Evolutionary conservation across 2,113 vertebrate species (phyloP).

Genomic region (Microtus oregoni): DNA sequence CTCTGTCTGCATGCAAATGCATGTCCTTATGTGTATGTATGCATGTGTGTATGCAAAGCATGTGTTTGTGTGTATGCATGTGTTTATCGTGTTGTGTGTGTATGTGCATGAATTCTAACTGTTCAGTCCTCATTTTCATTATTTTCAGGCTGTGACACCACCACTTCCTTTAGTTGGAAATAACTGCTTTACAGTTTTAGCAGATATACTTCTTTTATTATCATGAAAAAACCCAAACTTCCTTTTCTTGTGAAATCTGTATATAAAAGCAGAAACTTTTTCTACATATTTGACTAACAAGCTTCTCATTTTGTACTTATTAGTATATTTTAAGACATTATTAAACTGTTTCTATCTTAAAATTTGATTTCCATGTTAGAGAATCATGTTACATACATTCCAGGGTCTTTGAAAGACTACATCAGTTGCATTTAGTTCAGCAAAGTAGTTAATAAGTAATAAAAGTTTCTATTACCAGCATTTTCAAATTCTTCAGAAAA

Average conservation of each 20-base stretch:
- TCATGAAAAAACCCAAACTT: background rate
- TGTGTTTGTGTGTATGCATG: background rate
- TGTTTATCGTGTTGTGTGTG: background rate
- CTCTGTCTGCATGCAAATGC: background rate
- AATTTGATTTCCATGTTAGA: conserved; percentile 32
- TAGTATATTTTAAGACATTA: conserved; percentile 71
- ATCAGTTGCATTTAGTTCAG: conserved; percentile 60
- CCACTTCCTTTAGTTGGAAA: background rate
- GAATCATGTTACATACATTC: conserved; percentile 66
- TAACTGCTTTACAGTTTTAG: background rate
- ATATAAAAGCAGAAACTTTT: conserved; percentile 51
- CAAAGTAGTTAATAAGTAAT: conserved; percentile 49
- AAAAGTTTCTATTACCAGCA: conserved; percentile 51
- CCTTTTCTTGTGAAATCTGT: background rate
- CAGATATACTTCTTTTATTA: background rate
- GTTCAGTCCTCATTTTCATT: background rate
- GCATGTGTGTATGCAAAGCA: no score
- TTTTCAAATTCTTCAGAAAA: conserved; percentile 66
- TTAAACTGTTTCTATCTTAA: conserved; percentile 65
- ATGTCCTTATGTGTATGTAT: background rate
- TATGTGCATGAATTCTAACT: background rate
- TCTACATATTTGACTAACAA: conserved; percentile 63
- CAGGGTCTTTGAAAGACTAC: conserved; percentile 49
- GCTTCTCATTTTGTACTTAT: conserved; percentile 63
- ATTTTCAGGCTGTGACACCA: conserved; percentile 16